Evolutionary conservation across 2,888 invertebrate genomes (phyloP).

Genomic region (Glyphotaelius pellucidus): DNA sequence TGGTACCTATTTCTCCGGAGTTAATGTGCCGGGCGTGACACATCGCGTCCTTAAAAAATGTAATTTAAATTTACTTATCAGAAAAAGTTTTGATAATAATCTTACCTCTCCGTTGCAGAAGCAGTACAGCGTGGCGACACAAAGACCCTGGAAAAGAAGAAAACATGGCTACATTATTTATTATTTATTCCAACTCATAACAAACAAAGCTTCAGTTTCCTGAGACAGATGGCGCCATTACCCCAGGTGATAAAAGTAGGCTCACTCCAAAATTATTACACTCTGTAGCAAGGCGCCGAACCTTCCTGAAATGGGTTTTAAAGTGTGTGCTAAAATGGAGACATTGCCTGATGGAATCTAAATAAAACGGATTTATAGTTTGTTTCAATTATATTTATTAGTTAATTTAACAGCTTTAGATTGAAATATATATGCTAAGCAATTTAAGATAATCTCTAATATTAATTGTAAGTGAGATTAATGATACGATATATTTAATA

Average conservation of each 20-base stretch:
- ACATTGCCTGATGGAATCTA: not conserved
- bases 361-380: not conserved
- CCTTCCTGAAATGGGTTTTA: not conserved
- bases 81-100: slow-evolving; percentile 51
- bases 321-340: not conserved
- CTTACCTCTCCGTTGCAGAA: slow-evolving; percentile 97
- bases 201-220: not conserved
- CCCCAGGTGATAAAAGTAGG: slow-evolving; percentile 11
- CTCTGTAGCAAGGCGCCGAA: not conserved
- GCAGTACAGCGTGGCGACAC: slow-evolving; percentile 94
- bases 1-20: not conserved
- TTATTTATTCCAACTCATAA: slow-evolving; percentile 21
- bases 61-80: not conserved
- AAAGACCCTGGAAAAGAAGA: slow-evolving; percentile 84
- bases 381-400: not conserved
- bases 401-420: not conserved
- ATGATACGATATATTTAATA: not conserved
- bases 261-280: not conserved
- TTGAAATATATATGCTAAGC: not conserved
- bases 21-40: not conserved
- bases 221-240: slow-evolving; percentile 12
- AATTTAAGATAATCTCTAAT: not conserved
- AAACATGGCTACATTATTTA: not conserved
- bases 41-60: not conserved
- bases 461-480: not conserved